A percentile compares a stretch with the other conserved stretches of the same genome.
Conservation (phyloP, 2,888 invertebrate species). For the Cantharis rufa region DNA sequence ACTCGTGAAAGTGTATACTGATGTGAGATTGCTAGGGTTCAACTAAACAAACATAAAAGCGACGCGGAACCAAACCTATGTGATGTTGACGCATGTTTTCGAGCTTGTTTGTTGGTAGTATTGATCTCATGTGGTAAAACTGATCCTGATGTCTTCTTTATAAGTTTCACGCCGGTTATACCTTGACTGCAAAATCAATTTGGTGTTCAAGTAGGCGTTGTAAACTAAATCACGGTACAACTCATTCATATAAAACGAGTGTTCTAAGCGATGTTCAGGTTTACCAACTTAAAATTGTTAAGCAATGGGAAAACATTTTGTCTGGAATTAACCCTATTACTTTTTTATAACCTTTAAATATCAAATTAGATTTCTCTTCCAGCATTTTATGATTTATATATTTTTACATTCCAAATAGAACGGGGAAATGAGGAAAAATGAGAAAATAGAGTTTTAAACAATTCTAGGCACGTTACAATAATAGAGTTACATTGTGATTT, state of each 20-base stretch:
- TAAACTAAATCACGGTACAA: constrained; percentile 10
- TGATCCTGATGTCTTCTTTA: constrained; percentile 38
- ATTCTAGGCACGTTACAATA: background rate
- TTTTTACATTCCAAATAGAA: background rate
- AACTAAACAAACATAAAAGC: constrained; percentile 35
- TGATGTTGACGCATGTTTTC: constrained; percentile 67
- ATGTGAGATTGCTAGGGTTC: constrained; percentile 30
- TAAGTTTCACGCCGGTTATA: constrained; percentile 22
- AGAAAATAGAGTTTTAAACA: background rate
- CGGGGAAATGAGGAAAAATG: background rate
- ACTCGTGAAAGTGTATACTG: constrained; percentile 54
- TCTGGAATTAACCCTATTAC: background rate
- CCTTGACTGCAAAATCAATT: constrained; percentile 18
- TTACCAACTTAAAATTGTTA: background rate
- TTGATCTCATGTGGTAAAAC: constrained; percentile 57
- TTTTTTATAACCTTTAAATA: background rate
- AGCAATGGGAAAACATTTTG: background rate
- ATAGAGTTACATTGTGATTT: background rate
- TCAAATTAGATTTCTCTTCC: background rate
- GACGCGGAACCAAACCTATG: constrained; percentile 40
- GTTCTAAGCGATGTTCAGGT: background rate
- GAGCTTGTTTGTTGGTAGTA: constrained; percentile 63
- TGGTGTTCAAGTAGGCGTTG: constrained; percentile 9
- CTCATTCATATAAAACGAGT: background rate
- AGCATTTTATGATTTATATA: background rate